These are phyloP conservation scores for Diarsia mendica DNA, from an alignment of 2,888 invertebrate species.

Conservation along the genomic window DNA sequence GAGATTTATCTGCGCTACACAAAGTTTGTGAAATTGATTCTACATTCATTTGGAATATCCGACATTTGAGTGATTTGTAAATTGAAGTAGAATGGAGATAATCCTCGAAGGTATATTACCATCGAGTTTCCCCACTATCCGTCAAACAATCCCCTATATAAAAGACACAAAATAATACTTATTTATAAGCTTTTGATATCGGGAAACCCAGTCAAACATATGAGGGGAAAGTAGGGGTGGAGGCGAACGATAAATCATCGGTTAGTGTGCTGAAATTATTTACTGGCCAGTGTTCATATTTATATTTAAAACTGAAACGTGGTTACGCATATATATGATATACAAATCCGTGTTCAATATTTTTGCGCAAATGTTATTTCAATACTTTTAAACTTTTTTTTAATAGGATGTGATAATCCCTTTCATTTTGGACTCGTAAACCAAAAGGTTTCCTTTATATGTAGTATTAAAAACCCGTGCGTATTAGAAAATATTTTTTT, in stretches of 20 bases:
- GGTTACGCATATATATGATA: conserved; percentile 32
- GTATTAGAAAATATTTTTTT: not conserved
- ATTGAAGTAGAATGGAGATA: conserved; percentile 30
- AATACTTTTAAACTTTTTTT: not conserved
- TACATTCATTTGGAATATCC: conserved; percentile 22
- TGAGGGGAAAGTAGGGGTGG: conserved; percentile 31
- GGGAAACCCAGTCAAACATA: conserved; percentile 32
- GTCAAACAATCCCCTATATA: not conserved
- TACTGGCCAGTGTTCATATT: conserved; percentile 34
- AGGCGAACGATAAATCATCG: conserved; percentile 40
- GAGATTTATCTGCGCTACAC: conserved; percentile 34
- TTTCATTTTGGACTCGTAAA: not conserved
- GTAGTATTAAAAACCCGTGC: not conserved
- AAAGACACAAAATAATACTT: conserved; percentile 41
- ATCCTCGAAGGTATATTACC: conserved; percentile 18
- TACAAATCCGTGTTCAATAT: conserved; percentile 13
- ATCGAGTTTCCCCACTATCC: not conserved
- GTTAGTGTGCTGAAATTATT: conserved; percentile 38
- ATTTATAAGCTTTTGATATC: conserved; percentile 39
- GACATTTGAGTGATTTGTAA: conserved; percentile 50
- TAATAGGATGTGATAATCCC: not conserved
- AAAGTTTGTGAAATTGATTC: conserved; percentile 37
- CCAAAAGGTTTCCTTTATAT: not conserved
- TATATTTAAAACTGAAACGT: conserved; percentile 32
- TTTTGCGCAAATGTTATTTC: not conserved